Conservation (phyloP, 1,140 invertebrate genomes). For the Drosophila grimshawi region DNA sequence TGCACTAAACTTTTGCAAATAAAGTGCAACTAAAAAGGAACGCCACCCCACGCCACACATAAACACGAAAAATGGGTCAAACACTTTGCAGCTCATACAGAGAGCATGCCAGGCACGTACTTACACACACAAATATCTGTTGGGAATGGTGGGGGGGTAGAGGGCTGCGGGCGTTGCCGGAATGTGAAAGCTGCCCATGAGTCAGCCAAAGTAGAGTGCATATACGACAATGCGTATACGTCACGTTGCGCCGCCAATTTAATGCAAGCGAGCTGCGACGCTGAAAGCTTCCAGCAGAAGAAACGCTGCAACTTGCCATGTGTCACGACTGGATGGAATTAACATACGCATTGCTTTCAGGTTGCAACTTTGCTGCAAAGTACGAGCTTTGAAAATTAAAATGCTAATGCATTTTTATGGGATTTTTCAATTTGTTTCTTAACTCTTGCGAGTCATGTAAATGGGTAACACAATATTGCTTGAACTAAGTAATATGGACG, state of each 20-base stretch:
- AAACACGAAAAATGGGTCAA: conserved; percentile 62
- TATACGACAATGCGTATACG: conserved; percentile 76
- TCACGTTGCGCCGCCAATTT: conserved; percentile 59
- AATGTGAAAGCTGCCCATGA: conserved; percentile 41
- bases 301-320: conserved; percentile 51
- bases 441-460: conserved; percentile 36
- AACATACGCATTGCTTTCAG: conserved; percentile 51
- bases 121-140: background rate
- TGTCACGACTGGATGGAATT: conserved; percentile 65
- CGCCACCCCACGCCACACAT: conserved; percentile 7
- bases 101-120: conserved; percentile 60
- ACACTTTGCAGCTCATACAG: conserved; percentile 50
- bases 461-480: conserved; percentile 2
- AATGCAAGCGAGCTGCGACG: conserved; percentile 61
- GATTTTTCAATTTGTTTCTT: conserved; percentile 36
- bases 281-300: background rate
- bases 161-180: background rate
- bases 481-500: no score
- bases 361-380: conserved; percentile 23
- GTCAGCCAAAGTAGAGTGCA: conserved; percentile 60
- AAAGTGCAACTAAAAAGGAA: conserved; percentile 66
- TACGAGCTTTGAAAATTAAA: conserved; percentile 28
- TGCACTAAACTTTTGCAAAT: conserved; percentile 47
- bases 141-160: background rate
- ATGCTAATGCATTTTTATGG: conserved; percentile 52